Conservation (phyloP, 2,888 invertebrate genomes). For the Troides oblongomaculatus region DNA sequence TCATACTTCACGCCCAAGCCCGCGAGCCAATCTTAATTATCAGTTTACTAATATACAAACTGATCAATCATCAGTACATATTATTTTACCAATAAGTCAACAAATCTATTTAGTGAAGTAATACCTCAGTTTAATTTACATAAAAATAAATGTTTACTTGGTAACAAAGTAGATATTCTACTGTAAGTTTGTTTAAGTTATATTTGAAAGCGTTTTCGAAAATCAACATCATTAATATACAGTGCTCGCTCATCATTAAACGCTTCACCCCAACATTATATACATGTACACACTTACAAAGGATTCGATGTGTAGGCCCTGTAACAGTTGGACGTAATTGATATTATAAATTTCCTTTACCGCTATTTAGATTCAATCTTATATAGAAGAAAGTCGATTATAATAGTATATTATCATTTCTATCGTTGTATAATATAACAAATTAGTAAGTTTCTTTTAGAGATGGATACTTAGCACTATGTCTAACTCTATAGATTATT, state of each 20-base stretch:
- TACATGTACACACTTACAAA: background rate
- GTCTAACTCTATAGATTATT: too few species aligned
- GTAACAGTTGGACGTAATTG: slow-evolving; percentile 10
- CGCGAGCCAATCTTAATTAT: too few species aligned
- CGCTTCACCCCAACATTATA: background rate
- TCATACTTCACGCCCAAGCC: too few species aligned
- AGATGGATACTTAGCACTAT: too few species aligned
- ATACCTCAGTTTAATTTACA: background rate
- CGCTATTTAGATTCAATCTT: slow-evolving; percentile 2
- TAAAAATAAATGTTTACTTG: background rate
- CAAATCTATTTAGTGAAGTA: background rate
- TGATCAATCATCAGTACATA: too few species aligned
- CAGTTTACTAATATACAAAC: too few species aligned
- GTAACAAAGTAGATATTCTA: background rate
- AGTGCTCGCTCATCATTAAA: background rate
- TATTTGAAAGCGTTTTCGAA: background rate
- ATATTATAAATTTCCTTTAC: slow-evolving; percentile 3
- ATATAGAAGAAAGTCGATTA: slow-evolving; percentile 2
- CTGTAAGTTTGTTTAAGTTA: background rate
- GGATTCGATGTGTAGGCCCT: background rate
- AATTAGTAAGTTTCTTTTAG: background rate
- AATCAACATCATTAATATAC: slow-evolving; percentile 1
- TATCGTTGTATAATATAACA: background rate
- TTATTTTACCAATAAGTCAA: background rate
- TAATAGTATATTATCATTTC: background rate